A percentile compares a stretch with the other conserved stretches of the same genome.
Evolutionary conservation across 2,888 invertebrate genomes (phyloP).

Genomic region (Stenoptilia bipunctidactyla): DNA sequence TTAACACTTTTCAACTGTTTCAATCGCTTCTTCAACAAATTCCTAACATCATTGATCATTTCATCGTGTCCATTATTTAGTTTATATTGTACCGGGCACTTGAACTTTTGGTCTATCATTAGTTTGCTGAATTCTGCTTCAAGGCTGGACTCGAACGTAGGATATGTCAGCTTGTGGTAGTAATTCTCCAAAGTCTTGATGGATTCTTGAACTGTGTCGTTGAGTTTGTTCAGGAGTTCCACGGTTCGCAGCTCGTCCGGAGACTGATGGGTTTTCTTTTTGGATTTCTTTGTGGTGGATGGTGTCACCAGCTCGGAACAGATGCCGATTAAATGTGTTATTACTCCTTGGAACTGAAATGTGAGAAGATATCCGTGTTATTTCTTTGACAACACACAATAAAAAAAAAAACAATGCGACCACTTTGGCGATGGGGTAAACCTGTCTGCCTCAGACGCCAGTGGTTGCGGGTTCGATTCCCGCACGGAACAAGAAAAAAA

Average conservation of each 20-base stretch:
- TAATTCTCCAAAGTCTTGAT: conserved; percentile 44
- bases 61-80: conserved; percentile 58
- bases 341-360: conserved; percentile 70
- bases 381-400: too few relatives aligned
- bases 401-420: too few relatives aligned
- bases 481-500: too few relatives aligned
- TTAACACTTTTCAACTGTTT: conserved; percentile 54
- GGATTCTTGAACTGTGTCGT: conserved; percentile 36
- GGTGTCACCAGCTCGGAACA: conserved; percentile 65
- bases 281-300: conserved; percentile 65
- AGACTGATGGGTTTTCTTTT: conserved; percentile 65
- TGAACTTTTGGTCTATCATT: conserved; percentile 35
- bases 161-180: conserved; percentile 51
- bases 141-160: conserved; percentile 33
- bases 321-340: conserved; percentile 67
- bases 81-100: conserved; percentile 49
- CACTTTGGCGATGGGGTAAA: too few relatives aligned
- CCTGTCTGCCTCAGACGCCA: too few relatives aligned
- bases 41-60: conserved; percentile 61
- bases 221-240: conserved; percentile 37
- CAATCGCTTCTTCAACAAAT: conserved; percentile 65
- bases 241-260: conserved; percentile 49
- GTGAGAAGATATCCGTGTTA: background rate
- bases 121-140: conserved; percentile 47
- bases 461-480: too few relatives aligned